phyloP scores from a whole-genome alignment of 2,888 invertebrate species.

The Chalcosyrphus nemorum region DNA sequence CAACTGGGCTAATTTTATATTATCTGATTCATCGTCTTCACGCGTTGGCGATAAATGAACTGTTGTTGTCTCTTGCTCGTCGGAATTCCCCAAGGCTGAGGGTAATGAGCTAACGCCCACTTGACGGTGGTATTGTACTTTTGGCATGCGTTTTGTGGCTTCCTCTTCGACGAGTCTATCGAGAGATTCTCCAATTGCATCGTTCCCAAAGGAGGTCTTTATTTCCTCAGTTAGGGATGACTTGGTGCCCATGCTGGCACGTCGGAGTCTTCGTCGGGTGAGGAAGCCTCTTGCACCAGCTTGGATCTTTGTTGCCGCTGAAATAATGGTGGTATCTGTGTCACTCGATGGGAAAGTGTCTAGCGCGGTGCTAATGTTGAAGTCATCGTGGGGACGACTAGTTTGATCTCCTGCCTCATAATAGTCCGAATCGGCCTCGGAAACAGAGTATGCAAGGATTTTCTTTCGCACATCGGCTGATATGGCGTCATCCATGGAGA shows the following conservation, averaged over 20 bases:
- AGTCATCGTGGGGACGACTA: constrained; percentile 75
- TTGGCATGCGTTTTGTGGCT: constrained; percentile 74
- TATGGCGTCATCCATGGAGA: constrained; percentile 77
- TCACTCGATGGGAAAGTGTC: constrained; percentile 78
- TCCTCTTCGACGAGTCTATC: constrained; percentile 79
- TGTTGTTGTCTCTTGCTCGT: constrained; percentile 13
- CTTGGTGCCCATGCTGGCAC: constrained; percentile 77
- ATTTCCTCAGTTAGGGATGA: constrained; percentile 75
- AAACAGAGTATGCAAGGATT: constrained; percentile 80
- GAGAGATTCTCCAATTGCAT: constrained; percentile 80
- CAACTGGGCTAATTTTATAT: constrained; percentile 22
- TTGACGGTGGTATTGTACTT: constrained; percentile 75
- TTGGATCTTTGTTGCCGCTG: constrained; percentile 80
- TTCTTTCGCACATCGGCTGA: constrained; percentile 79
- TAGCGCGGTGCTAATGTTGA: constrained; percentile 79
- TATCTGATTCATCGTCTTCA: constrained; percentile 6
- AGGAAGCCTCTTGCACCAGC: constrained; percentile 79
- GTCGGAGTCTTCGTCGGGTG: constrained; percentile 77
- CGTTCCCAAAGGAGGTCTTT: constrained; percentile 79
- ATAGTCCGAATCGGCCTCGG: constrained; percentile 80
- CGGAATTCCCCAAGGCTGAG: constrained; percentile 48
- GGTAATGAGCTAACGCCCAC: constrained; percentile 60
- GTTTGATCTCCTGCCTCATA: constrained; percentile 73
- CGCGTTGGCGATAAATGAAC: constrained; percentile 23
- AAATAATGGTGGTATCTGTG: constrained; percentile 80